A percentile compares a stretch with the other conserved stretches of the same genome.
Evolutionary conservation across 2,113 vertebrate species (phyloP).

Genomic region (Archilochus colubris): DNA sequence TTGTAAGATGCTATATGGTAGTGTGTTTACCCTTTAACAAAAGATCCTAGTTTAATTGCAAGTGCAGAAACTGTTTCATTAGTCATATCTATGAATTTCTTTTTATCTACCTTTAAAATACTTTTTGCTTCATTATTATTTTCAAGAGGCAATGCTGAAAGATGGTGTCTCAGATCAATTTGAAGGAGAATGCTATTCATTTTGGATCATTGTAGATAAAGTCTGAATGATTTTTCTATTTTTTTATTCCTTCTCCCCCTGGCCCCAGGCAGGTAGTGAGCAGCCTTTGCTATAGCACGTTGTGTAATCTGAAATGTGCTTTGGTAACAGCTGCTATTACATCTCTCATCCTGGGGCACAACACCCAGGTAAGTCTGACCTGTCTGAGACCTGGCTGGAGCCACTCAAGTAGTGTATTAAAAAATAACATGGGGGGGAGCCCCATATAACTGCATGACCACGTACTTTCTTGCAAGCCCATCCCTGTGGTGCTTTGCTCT

Average conservation of each 20-base stretch:
- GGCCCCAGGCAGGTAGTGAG: not conserved
- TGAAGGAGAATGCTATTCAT: not conserved
- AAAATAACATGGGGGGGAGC: not conserved
- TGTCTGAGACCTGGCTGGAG: not conserved
- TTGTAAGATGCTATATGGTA: not conserved
- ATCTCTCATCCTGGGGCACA: rapidly evolving
- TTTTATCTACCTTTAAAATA: not conserved
- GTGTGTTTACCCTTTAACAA: not conserved
- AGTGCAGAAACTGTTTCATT: not conserved
- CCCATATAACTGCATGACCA: rapidly evolving
- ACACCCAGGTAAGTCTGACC: not conserved
- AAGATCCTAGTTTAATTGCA: not conserved
- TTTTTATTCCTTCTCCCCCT: too few relatives aligned
- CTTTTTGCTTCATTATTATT: not conserved
- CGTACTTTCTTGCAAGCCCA: not conserved
- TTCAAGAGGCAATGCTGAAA: not conserved
- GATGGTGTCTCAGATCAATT: rapidly evolving
- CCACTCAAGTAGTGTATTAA: rapidly evolving
- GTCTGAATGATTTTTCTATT: not conserved
- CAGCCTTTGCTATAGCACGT: not conserved
- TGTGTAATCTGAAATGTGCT: not conserved
- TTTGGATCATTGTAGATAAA: not conserved
- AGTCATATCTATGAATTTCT: not conserved
- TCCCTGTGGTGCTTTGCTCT: not conserved
- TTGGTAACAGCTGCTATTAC: rapidly evolving